These are phyloP conservation scores for Siniperca scherzeri DNA, from an alignment of 2,797 vertebrate genomes.

Conservation along the genomic window DNA sequence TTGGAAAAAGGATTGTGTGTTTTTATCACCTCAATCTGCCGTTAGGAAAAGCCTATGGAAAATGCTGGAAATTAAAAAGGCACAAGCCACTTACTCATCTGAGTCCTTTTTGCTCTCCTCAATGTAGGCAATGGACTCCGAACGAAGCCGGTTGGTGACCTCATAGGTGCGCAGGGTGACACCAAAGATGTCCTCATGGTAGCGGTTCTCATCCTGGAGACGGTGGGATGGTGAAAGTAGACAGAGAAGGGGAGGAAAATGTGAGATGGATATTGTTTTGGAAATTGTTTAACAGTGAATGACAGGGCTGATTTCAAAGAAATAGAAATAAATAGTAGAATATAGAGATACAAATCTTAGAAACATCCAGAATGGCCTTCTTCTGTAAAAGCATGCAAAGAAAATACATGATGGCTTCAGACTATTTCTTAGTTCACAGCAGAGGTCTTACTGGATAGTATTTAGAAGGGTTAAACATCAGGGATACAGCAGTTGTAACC, in stretches of 20 bases:
- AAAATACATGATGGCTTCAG: not conserved
- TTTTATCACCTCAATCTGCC: not conserved
- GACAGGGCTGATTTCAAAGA: not conserved
- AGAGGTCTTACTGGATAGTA: not conserved
- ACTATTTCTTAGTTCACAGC: not conserved
- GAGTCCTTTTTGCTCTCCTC: conserved; percentile 98
- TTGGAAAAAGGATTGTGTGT: not conserved
- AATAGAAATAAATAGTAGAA: not conserved
- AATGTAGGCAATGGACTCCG: conserved; percentile 98
- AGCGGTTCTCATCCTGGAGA: conserved; percentile 95
- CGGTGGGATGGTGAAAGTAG: not conserved
- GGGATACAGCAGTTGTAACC: not conserved
- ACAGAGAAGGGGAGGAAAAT: not conserved
- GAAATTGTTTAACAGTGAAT: not conserved
- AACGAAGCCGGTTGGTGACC: conserved; percentile 98
- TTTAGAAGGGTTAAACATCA: not conserved
- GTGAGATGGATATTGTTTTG: not conserved
- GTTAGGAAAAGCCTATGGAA: not conserved
- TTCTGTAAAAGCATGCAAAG: not conserved
- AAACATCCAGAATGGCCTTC: not conserved
- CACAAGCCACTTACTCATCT: conserved; percentile 90
- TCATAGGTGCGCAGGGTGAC: conserved; percentile 98
- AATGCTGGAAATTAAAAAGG: not conserved
- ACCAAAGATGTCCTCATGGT: conserved; percentile 99
- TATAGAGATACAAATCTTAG: not conserved